Evolutionary conservation across 2,888 invertebrate genomes (phyloP).

Genomic region (Epirrita christyi): DNA sequence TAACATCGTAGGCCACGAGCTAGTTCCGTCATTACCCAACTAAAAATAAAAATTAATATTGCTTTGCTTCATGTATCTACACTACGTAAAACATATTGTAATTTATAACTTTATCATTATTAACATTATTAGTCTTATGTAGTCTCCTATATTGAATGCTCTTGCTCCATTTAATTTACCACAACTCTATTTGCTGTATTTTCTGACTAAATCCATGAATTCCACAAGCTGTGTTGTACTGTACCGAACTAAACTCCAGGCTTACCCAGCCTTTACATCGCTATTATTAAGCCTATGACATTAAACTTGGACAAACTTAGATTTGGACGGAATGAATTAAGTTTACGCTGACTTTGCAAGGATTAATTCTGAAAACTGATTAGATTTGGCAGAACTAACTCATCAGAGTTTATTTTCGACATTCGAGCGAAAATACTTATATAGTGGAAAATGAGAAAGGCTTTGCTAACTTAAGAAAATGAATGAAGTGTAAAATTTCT

Average conservation of each 20-base stretch:
- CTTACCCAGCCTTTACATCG: conserved; percentile 28
- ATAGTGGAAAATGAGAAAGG: conserved; percentile 6
- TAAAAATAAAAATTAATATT: no score
- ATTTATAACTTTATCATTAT: no score
- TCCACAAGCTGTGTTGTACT: conserved; percentile 33
- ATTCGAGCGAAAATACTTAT: conserved; percentile 5
- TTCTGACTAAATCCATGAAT: neutral
- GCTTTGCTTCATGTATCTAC: no score
- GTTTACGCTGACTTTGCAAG: conserved; percentile 38
- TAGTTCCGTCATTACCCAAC: no score
- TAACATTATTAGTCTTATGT: no score
- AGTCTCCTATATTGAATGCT: no score
- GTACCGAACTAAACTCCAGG: conserved; percentile 39
- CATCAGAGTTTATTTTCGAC: conserved; percentile 21
- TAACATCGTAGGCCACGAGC: no score
- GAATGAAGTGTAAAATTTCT: neutral
- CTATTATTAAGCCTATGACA: conserved; percentile 44
- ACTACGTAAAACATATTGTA: no score
- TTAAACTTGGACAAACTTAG: conserved; percentile 43
- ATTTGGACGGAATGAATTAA: conserved; percentile 40
- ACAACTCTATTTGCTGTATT: neutral
- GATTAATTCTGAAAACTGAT: conserved; percentile 42
- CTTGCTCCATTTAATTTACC: neutral
- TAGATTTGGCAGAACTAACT: conserved; percentile 41
- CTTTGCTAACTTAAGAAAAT: neutral